Percentiles rank a stretch among this genome's conserved stretches.
Evolutionary conservation across 1,140 invertebrate species (phyloP).

Genomic region (Ceratina calcarata): DNA sequence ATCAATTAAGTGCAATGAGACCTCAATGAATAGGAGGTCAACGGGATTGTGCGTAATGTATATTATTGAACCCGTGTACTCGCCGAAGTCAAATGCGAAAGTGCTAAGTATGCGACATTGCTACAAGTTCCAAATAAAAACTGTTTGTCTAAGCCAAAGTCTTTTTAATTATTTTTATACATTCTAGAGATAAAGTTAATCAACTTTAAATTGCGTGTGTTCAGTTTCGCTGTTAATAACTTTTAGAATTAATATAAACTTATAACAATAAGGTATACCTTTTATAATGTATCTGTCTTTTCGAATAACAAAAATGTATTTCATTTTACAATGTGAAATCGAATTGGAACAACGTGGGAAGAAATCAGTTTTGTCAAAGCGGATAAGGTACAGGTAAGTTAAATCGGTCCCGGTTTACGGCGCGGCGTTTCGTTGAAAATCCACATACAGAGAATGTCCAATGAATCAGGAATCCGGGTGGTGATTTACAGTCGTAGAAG

Average conservation of each 20-base stretch:
- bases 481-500: slow-evolving; percentile 73
- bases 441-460: slow-evolving; percentile 65
- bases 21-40: slow-evolving; percentile 16
- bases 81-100: neutral
- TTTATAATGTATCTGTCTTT: too few species aligned
- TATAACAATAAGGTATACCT: too few species aligned
- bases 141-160: too few species aligned
- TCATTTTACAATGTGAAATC: neutral
- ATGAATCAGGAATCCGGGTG: slow-evolving; percentile 70
- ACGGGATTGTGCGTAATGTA: slow-evolving; percentile 10
- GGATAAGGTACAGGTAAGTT: neutral
- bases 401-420: slow-evolving; percentile 23
- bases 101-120: slow-evolving; percentile 3
- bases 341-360: neutral
- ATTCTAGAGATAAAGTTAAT: too few species aligned
- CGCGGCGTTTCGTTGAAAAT: slow-evolving; percentile 53
- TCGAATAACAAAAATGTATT: too few species aligned
- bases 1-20: slow-evolving; percentile 29
- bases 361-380: neutral
- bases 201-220: too few species aligned
- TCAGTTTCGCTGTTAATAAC: too few species aligned
- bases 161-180: too few species aligned
- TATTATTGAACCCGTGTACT: neutral
- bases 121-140: neutral
- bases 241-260: too few species aligned